Evolutionary conservation across 2,113 vertebrate species (phyloP), one percentile per base, ranked within the genome.

Genomic region (Leuciscus idus): DNA sequence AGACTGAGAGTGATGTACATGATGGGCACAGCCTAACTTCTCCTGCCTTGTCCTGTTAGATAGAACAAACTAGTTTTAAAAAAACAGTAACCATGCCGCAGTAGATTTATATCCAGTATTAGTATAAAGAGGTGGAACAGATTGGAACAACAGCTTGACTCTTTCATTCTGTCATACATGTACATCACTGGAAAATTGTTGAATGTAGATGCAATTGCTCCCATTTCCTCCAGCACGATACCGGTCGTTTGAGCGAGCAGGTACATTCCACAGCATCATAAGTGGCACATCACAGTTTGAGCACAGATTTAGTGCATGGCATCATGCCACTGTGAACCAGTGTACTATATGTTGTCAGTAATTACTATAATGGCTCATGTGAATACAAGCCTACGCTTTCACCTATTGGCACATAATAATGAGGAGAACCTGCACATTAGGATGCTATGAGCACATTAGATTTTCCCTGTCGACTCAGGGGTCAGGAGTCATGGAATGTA

Each of bases 191-290:
- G 30, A 21, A 23, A 43, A 19, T 46, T 64, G 64, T 80, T 76
- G 50, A 43, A 74, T 87, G 83, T 79, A 66, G 61, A 85, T 57
- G 33, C 70, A 85, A 46, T 81, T 85, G 86, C 80, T 57, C 43
- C 11, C 36, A 84, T 62, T 73, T 76, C 36, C 36, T 85, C 9
- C 36, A 70, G 75, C 76, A 48, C 15, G 23, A 74, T 75, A 52
- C 26, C 15, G 11, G 61, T 52, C 64, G 28, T 82, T 72, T 50
- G 23, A 85, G 66, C 61, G 5, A 84, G 33, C 33, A 68, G 80
- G 6, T 83, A 57, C 5, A 46, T 81, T 30, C 36, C 70, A 64
- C 62, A 59, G 23, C 26, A 81, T 66, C 43, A 76, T 9, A 66
- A 80, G 30, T 19, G 23, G 21, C 62, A 73, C 75, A 48, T 48